Conservation (phyloP, 2,888 invertebrate genomes). For the Blomia tropicalis region DNA sequence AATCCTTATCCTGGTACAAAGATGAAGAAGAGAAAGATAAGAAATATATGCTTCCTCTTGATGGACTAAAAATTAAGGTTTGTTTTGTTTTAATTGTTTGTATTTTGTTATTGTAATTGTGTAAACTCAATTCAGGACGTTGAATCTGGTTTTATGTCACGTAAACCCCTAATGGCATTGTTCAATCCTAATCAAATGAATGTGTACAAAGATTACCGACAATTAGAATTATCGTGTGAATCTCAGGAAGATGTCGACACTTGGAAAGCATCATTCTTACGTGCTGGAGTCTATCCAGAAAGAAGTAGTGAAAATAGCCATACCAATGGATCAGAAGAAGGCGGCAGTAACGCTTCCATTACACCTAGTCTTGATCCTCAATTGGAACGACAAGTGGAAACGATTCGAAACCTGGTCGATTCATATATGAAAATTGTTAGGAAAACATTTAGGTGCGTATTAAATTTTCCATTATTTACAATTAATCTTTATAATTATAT, state of each 20-base stretch:
- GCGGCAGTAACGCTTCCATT: conserved; percentile 22
- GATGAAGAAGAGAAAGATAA: conserved; percentile 99
- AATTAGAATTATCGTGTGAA: conserved; percentile 92
- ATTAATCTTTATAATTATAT: no score
- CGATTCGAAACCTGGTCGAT: conserved; percentile 97
- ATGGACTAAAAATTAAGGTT: conserved; percentile 65
- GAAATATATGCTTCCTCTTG: conserved; percentile 96
- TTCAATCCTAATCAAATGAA: conserved; percentile 95
- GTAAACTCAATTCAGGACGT: conserved; percentile 52
- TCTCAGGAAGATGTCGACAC: conserved; percentile 44
- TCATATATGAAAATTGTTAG: conserved; percentile 99
- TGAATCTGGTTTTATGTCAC: conserved; percentile 95
- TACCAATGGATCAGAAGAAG: conserved; percentile 51
- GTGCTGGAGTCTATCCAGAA: conserved; percentile 98
- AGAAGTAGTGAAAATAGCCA: conserved; percentile 42
- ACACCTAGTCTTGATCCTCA: conserved; percentile 48
- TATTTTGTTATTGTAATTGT: background rate
- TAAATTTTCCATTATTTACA: background rate
- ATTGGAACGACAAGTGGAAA: conserved; percentile 95
- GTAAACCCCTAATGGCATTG: conserved; percentile 88
- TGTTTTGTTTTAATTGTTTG: background rate
- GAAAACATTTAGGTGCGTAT: conserved; percentile 64
- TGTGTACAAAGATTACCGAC: conserved; percentile 78
- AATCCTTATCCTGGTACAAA: conserved; percentile 96
- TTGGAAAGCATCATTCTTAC: conserved; percentile 69